A percentile compares a stretch with the other conserved stretches of the same genome.
Conservation (phyloP, 2,888 invertebrate species). For the Aspidapion aeneum region DNA sequence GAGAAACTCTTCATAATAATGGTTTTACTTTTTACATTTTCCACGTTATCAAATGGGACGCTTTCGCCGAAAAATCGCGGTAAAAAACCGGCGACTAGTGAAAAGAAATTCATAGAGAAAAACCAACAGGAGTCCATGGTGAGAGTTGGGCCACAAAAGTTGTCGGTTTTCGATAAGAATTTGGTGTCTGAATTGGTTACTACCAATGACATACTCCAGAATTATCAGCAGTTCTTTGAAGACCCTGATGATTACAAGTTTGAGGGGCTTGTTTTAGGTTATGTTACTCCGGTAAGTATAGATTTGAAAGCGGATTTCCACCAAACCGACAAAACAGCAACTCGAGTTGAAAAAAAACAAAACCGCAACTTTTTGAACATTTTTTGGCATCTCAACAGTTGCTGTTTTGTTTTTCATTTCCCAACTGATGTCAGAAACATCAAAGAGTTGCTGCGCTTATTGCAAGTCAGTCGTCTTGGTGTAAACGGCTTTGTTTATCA, state of each 20-base stretch:
- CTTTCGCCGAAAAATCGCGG: slow-evolving; percentile 40
- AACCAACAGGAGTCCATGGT: slow-evolving; percentile 21
- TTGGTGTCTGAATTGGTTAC: slow-evolving; percentile 66
- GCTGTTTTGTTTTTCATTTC: no score
- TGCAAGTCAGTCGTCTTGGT: no score
- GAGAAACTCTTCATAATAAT: not conserved
- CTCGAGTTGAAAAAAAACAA: no score
- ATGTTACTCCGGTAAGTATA: slow-evolving; percentile 80
- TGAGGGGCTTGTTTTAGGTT: slow-evolving; percentile 76
- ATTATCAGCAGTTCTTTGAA: slow-evolving; percentile 72
- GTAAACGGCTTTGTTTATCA: no score
- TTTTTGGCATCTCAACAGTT: no score
- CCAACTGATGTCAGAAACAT: no score
- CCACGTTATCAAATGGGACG: slow-evolving; percentile 22
- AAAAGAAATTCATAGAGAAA: slow-evolving; percentile 29
- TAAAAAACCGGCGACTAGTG: slow-evolving; percentile 17
- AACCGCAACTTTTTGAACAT: no score
- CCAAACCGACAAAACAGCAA: no score
- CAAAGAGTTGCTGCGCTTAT: no score
- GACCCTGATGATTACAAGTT: slow-evolving; percentile 64
- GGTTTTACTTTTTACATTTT: not conserved
- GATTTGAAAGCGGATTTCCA: no score
- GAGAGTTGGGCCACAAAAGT: slow-evolving; percentile 38
- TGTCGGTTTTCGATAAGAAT: slow-evolving; percentile 62
- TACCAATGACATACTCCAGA: slow-evolving; percentile 70